Evolutionary conservation across 2,113 vertebrate genomes (phyloP), one percentile per base, ranked within the genome.

Genomic region (Charadrius vociferus): DNA sequence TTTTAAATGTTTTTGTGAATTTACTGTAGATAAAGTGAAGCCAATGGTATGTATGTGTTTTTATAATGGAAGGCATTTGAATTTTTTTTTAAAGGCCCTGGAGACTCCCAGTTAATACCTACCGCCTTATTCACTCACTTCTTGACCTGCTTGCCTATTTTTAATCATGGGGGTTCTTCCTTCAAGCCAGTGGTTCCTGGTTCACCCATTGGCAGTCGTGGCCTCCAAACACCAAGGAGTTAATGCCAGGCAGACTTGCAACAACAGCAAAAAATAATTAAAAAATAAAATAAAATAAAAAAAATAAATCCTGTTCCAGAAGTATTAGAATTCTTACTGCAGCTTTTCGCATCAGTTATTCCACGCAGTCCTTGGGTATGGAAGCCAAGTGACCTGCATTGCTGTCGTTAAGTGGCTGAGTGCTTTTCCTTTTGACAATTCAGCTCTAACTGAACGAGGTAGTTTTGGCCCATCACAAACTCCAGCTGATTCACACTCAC

Each of bases 21-120:
- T 98, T 98, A 93, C 97, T 99, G 98, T 99, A 97, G 97, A 97
- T 98, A 98, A 95, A 96, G 93, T 93, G 95, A 96, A 95, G 97
- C 97, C 97, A 97, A 98, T 98, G 96, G 95, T 95, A 98, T 98
- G 97, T 98, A 94, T 98, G 97, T 98, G 96, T 98, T 97, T 98
- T 98, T 98, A 96, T 98, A 98, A 96, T 92, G 90, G 96, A 96
- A 97, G 92, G 93, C 95, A 81, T 96, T 96, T 95, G 91, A 95
- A 36, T 75, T 74, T 72, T 81, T 81, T 88, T 90, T 94, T 91
- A 67, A 81, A 96, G 95, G 97, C 95, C 85, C 94, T 89, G 72
- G 81, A 66, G 86, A 97, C 92, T 97, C 95, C 96, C 90, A 85
- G 93, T 95, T 61, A 94, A 96, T 89, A 91, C 94, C 88, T 65